Evolutionary conservation across 2,797 vertebrate species (phyloP).

Genomic region (Dryobates pubescens): DNA sequence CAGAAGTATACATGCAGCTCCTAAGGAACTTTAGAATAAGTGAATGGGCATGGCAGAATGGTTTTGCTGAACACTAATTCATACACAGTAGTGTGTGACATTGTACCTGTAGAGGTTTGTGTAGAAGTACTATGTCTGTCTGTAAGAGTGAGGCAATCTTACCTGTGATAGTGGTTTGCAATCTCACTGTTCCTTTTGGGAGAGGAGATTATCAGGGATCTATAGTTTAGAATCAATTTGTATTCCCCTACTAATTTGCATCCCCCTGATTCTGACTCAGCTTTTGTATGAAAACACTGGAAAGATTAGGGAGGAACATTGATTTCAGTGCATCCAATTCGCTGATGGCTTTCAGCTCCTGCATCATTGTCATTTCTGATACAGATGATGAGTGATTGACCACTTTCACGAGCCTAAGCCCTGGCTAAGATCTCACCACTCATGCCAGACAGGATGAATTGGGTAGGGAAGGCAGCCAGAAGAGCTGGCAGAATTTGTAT

Average conservation of each 20-base stretch:
- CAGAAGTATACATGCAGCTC: background rate
- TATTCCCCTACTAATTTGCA: background rate
- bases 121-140: background rate
- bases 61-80: background rate
- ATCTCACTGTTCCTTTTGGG: background rate
- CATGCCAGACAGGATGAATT: background rate
- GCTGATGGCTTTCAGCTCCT: background rate
- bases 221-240: background rate
- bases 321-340: background rate
- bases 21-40: background rate
- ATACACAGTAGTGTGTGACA: background rate
- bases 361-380: background rate
- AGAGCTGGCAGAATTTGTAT: slow-evolving; percentile 3
- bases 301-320: background rate
- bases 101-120: background rate
- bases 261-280: background rate
- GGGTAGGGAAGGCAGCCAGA: background rate
- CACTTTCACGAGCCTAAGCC: background rate
- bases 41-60: background rate
- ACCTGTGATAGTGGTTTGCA: background rate
- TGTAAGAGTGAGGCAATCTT: background rate
- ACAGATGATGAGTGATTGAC: background rate
- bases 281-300: background rate
- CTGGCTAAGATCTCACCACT: background rate
- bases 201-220: background rate